These are phyloP conservation scores for Plagodis pulveraria DNA, from an alignment of 2,888 invertebrate genomes.

Conservation along the genomic window DNA sequence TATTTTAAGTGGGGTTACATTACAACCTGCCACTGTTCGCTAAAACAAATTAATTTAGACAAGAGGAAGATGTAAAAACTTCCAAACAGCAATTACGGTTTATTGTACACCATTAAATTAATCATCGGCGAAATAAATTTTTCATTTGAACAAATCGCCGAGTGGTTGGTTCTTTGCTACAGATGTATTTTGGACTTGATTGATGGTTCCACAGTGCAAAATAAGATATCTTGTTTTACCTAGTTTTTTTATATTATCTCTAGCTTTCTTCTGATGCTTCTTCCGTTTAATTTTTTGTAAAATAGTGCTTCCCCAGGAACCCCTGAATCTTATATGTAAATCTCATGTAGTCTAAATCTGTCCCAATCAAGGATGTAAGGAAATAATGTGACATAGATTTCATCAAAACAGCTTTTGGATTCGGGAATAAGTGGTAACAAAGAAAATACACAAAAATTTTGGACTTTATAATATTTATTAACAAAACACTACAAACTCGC, in stretches of 20 bases:
- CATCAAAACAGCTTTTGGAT: no score
- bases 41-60: slow-evolving; percentile 81
- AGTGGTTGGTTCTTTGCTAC: slow-evolving; percentile 59
- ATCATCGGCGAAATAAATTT: slow-evolving; percentile 84
- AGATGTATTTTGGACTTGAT: slow-evolving; percentile 76
- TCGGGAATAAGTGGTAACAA: no score
- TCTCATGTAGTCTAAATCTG: no score
- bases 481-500: no score
- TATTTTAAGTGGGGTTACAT: slow-evolving; percentile 38
- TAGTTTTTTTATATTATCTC: neutral
- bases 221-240: slow-evolving; percentile 52
- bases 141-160: slow-evolving; percentile 83
- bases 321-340: no score
- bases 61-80: slow-evolving; percentile 84
- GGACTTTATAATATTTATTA: no score
- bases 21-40: slow-evolving; percentile 47
- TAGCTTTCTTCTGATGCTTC: no score
- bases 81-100: slow-evolving; percentile 82
- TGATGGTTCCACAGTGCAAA: slow-evolving; percentile 61
- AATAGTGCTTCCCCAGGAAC: no score
- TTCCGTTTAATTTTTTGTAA: no score
- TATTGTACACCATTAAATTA: slow-evolving; percentile 81
- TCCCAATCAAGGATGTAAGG: no score
- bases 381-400: no score
- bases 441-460: no score